Evolutionary conservation across 2,888 invertebrate genomes (phyloP).

Genomic region (Phragmatobia fuliginosa): DNA sequence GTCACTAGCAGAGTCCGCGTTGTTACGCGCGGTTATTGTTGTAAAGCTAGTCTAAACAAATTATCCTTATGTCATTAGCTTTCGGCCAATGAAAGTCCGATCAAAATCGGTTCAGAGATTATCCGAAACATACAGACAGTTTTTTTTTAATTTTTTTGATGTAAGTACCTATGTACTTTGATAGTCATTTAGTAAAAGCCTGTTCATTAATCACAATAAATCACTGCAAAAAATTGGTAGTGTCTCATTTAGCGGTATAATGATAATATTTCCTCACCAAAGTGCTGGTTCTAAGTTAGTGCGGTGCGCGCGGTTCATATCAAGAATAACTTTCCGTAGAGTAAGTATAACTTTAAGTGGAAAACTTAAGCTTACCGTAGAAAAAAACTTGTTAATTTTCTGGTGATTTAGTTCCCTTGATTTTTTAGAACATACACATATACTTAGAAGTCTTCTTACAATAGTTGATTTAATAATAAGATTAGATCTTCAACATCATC

Average conservation of each 20-base stretch:
- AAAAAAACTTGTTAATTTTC: not conserved
- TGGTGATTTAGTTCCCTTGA: not conserved
- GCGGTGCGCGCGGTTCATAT: not conserved
- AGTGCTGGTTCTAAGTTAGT: not conserved
- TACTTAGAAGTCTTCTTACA: not conserved
- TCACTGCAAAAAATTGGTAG: not conserved
- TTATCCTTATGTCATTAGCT: too few relatives aligned
- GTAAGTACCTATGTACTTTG: too few relatives aligned
- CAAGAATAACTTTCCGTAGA: conserved; percentile 15
- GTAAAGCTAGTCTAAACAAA: too few relatives aligned
- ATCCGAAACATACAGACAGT: too few relatives aligned
- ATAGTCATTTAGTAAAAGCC: too few relatives aligned
- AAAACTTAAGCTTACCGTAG: conserved; percentile 11
- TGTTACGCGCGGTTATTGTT: too few relatives aligned
- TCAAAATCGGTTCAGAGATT: too few relatives aligned
- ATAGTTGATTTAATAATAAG: not conserved
- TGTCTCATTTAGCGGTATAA: not conserved
- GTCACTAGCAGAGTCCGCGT: too few relatives aligned
- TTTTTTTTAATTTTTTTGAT: too few relatives aligned
- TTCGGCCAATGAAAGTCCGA: too few relatives aligned
- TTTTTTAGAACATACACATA: not conserved
- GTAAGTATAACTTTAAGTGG: conserved; percentile 15
- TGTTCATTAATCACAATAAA: not conserved
- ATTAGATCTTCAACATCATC: too few relatives aligned
- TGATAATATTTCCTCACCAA: not conserved